A percentile compares a stretch with the other conserved stretches of the same genome.
Evolutionary conservation across 2,113 vertebrate genomes (phyloP).

Genomic region (Carassius gibelio): DNA sequence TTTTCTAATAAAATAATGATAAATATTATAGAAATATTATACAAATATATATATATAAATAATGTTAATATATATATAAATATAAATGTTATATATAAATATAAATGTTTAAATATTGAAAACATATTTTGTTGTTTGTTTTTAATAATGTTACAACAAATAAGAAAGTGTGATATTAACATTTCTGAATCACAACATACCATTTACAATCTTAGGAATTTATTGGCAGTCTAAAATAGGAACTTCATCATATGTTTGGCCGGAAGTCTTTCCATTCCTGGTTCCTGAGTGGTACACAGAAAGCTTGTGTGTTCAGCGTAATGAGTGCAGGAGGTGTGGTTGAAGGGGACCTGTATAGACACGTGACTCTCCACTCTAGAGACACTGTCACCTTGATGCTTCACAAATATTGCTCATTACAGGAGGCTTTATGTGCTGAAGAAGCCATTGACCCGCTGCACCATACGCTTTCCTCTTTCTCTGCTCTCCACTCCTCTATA

Average conservation of each 20-base stretch:
- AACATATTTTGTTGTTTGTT: no score
- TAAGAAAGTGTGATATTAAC: no score
- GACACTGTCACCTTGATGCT: constrained; percentile 65
- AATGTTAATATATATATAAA: no score
- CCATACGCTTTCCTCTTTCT: constrained; percentile 58
- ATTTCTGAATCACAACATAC: neutral
- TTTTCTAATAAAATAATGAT: no score
- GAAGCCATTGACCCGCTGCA: constrained; percentile 70
- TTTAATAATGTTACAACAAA: no score
- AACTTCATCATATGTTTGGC: neutral
- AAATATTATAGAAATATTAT: no score
- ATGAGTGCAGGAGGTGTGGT: neutral
- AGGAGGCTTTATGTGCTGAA: constrained; percentile 72
- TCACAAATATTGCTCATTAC: constrained; percentile 77
- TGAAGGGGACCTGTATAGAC: constrained; percentile 22
- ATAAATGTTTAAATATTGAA: no score
- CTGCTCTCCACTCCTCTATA: constrained; percentile 46
- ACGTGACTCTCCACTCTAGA: constrained; percentile 57
- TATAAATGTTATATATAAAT: no score
- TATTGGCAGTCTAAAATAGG: neutral
- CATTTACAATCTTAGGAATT: neutral
- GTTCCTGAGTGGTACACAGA: neutral
- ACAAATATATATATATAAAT: no score
- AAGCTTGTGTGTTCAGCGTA: neutral
- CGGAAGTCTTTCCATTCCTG: neutral